Percentiles rank a stretch among this genome's conserved stretches.
These are phyloP conservation scores for Thysanoteuthis rhombus DNA, from an alignment of 2,888 invertebrate species.

Conservation along the genomic window DNA sequence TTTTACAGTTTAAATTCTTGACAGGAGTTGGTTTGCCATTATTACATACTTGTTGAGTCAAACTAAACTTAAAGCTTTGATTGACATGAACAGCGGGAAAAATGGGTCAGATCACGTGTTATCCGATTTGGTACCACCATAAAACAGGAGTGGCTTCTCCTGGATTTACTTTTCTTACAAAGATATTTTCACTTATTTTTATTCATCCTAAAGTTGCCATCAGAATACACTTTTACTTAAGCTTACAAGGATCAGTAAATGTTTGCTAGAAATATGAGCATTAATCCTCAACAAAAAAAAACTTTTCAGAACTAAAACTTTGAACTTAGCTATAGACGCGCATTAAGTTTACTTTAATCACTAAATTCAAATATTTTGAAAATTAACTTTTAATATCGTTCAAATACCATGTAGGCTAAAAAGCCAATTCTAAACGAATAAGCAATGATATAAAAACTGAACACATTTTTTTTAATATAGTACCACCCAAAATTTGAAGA, in stretches of 20 bases:
- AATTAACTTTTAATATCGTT: background rate
- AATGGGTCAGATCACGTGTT: slow-evolving; percentile 12
- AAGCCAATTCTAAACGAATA: background rate
- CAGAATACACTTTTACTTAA: background rate
- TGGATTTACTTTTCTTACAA: background rate
- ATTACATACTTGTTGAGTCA: background rate
- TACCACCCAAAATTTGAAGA: background rate
- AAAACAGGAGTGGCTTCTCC: background rate
- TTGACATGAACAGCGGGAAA: background rate
- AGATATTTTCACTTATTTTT: background rate
- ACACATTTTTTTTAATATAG: background rate
- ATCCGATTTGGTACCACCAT: background rate
- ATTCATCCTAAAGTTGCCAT: background rate
- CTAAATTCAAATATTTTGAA: background rate
- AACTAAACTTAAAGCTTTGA: background rate
- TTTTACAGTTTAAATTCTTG: background rate
- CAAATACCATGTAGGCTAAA: too few relatives aligned
- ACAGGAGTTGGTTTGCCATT: background rate
- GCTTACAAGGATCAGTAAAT: background rate
- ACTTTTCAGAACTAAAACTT: background rate
- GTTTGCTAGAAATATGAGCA: background rate
- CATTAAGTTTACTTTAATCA: background rate
- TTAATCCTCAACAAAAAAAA: background rate
- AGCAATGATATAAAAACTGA: background rate
- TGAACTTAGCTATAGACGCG: too few relatives aligned